Conservation (phyloP, 2,888 invertebrate species). For the Mesorhabditis sp. region DNA sequence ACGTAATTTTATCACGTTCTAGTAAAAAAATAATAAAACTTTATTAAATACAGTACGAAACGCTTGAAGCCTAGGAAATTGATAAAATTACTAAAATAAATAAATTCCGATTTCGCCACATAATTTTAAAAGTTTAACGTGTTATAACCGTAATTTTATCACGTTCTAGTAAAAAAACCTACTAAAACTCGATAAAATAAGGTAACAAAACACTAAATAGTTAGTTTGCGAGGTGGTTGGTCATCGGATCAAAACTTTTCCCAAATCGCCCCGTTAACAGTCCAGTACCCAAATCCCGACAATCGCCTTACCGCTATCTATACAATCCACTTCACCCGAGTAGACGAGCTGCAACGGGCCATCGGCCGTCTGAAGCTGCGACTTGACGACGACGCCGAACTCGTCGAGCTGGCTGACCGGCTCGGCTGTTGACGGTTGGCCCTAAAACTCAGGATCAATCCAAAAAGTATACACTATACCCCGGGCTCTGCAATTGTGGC, state of each 20-base stretch:
- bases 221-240: neutral
- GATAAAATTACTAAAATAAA: too few species aligned
- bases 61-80: too few species aligned
- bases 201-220: too few species aligned
- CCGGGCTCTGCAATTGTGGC: conserved; percentile 21
- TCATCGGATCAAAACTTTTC: neutral
- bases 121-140: too few species aligned
- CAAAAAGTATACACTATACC: neutral
- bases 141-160: too few species aligned
- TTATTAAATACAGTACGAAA: too few species aligned
- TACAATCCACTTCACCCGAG: conserved; percentile 34
- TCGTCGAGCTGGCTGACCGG: conserved; percentile 27
- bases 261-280: neutral
- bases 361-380: conserved; percentile 21
- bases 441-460: conserved; percentile 14
- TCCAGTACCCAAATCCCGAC: too few species aligned
- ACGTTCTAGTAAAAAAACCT: too few species aligned
- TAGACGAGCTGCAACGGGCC: conserved; percentile 10
- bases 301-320: conserved; percentile 20
- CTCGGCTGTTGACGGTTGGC: conserved; percentile 18
- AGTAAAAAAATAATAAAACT: too few species aligned
- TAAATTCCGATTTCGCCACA: too few species aligned
- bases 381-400: conserved; percentile 23
- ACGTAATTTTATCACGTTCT: too few species aligned
- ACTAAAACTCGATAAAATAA: too few species aligned